phyloP scores from a whole-genome alignment of 2,888 invertebrate genomes.

The Cotesia congregata region DNA sequence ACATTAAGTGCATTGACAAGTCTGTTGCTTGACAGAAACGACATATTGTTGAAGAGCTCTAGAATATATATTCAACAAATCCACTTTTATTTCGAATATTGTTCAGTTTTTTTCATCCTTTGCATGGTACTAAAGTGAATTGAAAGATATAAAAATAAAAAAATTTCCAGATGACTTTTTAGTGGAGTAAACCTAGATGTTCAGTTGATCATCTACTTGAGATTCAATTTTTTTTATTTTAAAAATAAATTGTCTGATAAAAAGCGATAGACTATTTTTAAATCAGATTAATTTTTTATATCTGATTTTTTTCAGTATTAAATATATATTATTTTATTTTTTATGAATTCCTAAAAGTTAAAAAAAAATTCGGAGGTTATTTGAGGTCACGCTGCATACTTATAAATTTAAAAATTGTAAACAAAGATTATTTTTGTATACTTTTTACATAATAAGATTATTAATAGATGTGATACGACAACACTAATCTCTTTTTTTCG shows the following conservation, averaged over 20 bases:
- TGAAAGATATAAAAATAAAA: neutral
- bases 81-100: conserved; percentile 6
- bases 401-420: neutral
- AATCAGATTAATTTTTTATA: too few relatives aligned
- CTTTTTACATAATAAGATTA: neutral
- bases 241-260: too few relatives aligned
- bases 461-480: neutral
- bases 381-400: neutral
- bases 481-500: neutral
- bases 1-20: conserved; percentile 38
- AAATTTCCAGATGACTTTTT: neutral
- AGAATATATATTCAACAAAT: conserved; percentile 8
- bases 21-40: conserved; percentile 21
- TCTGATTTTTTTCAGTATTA: too few relatives aligned
- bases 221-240: too few relatives aligned
- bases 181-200: too few relatives aligned
- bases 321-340: too few relatives aligned
- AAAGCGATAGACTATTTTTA: too few relatives aligned
- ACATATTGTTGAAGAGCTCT: neutral
- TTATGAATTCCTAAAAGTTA: neutral
- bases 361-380: neutral
- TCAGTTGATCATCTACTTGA: too few relatives aligned
- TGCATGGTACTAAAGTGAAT: neutral
- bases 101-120: neutral
- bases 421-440: neutral